Evolutionary conservation across 2,113 vertebrate species (phyloP).

Genomic region (Coturnix japonica): DNA sequence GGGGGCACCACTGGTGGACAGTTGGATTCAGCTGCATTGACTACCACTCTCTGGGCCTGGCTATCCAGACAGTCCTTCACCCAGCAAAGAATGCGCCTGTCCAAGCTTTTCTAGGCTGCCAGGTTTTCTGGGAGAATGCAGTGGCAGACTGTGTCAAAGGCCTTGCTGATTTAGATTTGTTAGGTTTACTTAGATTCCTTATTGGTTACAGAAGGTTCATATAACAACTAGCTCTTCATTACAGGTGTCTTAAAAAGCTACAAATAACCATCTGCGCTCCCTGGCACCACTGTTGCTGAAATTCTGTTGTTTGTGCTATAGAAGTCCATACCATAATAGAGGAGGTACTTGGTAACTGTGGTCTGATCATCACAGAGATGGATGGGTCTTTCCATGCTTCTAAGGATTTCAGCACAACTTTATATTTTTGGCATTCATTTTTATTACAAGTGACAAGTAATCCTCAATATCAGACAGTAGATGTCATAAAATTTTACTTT

Average conservation of each 20-base stretch:
- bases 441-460: background rate
- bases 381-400: background rate
- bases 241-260: constrained; percentile 5
- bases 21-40: too few species aligned
- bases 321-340: background rate
- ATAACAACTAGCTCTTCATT: constrained; percentile 30
- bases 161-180: too few species aligned
- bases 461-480: background rate
- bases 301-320: constrained; percentile 3
- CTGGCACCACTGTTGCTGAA: background rate
- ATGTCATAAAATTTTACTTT: background rate
- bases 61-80: too few species aligned
- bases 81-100: too few species aligned
- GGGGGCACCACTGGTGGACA: too few species aligned
- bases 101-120: too few species aligned
- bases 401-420: background rate
- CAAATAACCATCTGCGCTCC: background rate
- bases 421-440: background rate
- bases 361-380: background rate
- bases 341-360: background rate
- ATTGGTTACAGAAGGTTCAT: background rate
- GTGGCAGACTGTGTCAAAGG: too few species aligned
- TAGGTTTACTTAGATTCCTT: background rate
- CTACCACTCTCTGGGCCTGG: too few species aligned
- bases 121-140: too few species aligned